These are phyloP conservation scores for Diarsia dahlii DNA, from an alignment of 2,888 invertebrate species.

Conservation along the genomic window DNA sequence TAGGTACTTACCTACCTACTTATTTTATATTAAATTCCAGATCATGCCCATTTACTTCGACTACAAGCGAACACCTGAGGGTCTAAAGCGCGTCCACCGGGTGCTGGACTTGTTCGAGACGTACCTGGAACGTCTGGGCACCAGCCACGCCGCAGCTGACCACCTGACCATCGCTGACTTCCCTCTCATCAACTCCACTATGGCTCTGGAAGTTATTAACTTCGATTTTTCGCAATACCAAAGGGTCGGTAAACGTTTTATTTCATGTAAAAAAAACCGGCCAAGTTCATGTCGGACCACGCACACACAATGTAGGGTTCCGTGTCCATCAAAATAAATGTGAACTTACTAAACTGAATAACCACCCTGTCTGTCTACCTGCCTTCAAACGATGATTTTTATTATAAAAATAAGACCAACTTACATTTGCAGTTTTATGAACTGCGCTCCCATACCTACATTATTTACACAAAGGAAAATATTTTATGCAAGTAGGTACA, in stretches of 20 bases:
- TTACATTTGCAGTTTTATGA: too few species aligned
- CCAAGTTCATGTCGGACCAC: too few species aligned
- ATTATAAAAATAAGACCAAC: too few species aligned
- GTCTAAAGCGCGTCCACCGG: conserved; percentile 93
- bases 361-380: too few species aligned
- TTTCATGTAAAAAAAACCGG: not conserved
- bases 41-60: conserved; percentile 95
- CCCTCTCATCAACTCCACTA: conserved; percentile 92
- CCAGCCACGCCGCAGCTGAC: conserved; percentile 92
- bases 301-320: too few species aligned
- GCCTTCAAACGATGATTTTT: too few species aligned
- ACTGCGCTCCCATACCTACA: too few species aligned
- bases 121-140: conserved; percentile 91
- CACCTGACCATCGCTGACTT: conserved; percentile 94
- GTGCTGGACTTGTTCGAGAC: conserved; percentile 92
- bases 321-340: too few species aligned
- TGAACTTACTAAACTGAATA: too few species aligned
- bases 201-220: conserved; percentile 92
- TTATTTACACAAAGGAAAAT: too few species aligned
- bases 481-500: too few species aligned
- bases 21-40: conserved; percentile 79
- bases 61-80: conserved; percentile 92
- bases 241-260: conserved; percentile 73
- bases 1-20: not conserved
- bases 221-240: conserved; percentile 92